A percentile compares a stretch with the other conserved stretches of the same genome.
Conservation (phyloP, 2,888 invertebrate genomes). For the Neria commutata region DNA sequence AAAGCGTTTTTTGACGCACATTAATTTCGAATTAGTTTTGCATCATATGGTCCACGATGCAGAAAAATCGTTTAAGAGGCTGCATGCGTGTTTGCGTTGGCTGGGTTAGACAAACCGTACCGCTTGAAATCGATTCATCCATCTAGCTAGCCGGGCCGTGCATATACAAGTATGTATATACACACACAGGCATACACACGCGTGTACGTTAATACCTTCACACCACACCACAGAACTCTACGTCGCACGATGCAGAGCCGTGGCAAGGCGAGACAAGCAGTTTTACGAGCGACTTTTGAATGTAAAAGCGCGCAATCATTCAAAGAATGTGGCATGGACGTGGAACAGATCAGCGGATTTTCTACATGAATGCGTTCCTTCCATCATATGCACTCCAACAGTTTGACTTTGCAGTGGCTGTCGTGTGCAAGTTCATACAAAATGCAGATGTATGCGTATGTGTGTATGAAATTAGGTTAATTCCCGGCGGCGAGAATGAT, state of each 20-base stretch:
- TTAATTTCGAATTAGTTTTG: conserved; percentile 64
- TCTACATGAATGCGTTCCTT: conserved; percentile 56
- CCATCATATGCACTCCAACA: conserved; percentile 29
- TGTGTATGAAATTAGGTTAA: conserved; percentile 53
- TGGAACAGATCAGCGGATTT: conserved; percentile 60
- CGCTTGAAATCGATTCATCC: not conserved
- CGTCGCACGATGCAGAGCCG: not conserved
- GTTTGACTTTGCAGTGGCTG: not conserved
- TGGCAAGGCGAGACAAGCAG: no score
- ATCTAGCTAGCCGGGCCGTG: not conserved
- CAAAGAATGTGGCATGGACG: conserved; percentile 34
- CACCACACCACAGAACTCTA: not conserved
- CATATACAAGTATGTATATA: not conserved
- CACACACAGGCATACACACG: not conserved
- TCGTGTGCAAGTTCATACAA: not conserved
- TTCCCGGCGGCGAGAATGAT: conserved; percentile 48
- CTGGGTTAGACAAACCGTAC: not conserved
- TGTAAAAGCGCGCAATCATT: conserved; percentile 17
- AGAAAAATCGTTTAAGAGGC: conserved; percentile 56
- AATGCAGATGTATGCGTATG: conserved; percentile 27
- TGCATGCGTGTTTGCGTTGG: not conserved
- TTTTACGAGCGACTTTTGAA: conserved; percentile 38
- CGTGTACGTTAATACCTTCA: not conserved
- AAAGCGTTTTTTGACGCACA: conserved; percentile 47
- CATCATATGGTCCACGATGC: conserved; percentile 63